phyloP scores from a whole-genome alignment of 2,113 vertebrate genomes.

The Chaetops frenatus region DNA sequence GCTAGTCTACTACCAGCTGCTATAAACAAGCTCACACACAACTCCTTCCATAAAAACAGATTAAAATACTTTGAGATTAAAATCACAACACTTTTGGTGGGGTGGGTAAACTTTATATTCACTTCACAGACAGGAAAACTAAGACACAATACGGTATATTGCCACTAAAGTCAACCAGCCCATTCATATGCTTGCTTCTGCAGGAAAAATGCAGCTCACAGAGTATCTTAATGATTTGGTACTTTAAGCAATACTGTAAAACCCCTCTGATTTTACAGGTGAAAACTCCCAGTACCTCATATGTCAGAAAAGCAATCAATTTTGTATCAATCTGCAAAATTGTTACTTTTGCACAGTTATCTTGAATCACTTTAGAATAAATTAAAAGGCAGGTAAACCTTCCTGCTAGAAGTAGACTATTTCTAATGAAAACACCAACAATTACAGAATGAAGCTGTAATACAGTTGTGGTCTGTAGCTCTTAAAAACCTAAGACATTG shows the following conservation, averaged over 20 bases:
- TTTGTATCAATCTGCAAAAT: too few relatives aligned
- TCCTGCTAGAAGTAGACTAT: not conserved
- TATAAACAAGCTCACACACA: not conserved
- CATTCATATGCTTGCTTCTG: not conserved
- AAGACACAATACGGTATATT: not conserved
- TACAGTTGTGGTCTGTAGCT: not conserved
- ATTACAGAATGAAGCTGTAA: not conserved
- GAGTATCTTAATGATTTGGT: not conserved
- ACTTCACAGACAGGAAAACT: not conserved
- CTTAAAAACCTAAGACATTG: not conserved
- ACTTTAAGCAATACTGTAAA: not conserved
- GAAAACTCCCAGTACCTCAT: not conserved
- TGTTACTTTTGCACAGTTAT: not conserved
- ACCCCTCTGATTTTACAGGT: not conserved
- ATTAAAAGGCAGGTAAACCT: not conserved
- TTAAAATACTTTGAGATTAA: not conserved
- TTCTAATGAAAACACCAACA: not conserved
- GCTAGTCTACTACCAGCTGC: not conserved
- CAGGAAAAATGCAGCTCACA: not conserved
- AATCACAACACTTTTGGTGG: not conserved
- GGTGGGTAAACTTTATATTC: not conserved
- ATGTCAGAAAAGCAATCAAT: not conserved
- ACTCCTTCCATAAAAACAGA: not conserved
- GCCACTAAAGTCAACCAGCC: not conserved
- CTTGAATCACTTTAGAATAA: not conserved